Conservation (phyloP, 1,140 invertebrate genomes). For the Drosophila miranda region DNA sequence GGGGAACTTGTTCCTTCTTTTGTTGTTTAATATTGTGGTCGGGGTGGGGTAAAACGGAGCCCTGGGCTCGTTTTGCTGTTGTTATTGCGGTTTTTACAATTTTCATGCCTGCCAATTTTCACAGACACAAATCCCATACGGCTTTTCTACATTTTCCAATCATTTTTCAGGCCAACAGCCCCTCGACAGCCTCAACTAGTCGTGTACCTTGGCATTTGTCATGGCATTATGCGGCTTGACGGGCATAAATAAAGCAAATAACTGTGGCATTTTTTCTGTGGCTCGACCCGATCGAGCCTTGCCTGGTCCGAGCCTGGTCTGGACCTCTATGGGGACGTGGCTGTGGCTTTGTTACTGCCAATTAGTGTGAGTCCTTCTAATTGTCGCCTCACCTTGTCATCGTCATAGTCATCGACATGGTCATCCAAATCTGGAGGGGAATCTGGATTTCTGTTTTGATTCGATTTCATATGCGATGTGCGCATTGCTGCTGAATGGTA, state of each 20-base stretch:
- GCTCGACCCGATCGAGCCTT: neutral
- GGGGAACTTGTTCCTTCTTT: conserved; percentile 53
- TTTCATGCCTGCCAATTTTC: conserved; percentile 65
- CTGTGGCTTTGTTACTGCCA: conserved; percentile 73
- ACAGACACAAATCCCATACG: conserved; percentile 47
- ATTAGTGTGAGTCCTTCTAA: conserved; percentile 75
- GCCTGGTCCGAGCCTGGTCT: no score
- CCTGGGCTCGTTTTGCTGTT: conserved; percentile 54
- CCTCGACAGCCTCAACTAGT: conserved; percentile 1
- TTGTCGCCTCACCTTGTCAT: conserved; percentile 47
- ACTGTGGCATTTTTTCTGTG: conserved; percentile 51
- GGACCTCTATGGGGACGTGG: conserved; percentile 37
- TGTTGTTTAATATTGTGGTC: conserved; percentile 64
- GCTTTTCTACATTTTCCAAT: conserved; percentile 77
- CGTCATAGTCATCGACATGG: conserved; percentile 35
- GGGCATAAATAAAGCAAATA: conserved; percentile 77
- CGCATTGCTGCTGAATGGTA: no score
- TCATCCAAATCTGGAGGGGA: neutral
- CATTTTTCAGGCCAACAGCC: conserved; percentile 47
- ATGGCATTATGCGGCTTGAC: conserved; percentile 75
- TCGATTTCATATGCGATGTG: no score
- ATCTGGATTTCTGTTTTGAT: no score
- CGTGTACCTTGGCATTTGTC: conserved; percentile 67
- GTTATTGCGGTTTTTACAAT: conserved; percentile 75
- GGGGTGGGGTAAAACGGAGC: conserved; percentile 29